Evolutionary conservation across 2,113 vertebrate genomes (phyloP).

Genomic region (Xiphophorus maculatus): DNA sequence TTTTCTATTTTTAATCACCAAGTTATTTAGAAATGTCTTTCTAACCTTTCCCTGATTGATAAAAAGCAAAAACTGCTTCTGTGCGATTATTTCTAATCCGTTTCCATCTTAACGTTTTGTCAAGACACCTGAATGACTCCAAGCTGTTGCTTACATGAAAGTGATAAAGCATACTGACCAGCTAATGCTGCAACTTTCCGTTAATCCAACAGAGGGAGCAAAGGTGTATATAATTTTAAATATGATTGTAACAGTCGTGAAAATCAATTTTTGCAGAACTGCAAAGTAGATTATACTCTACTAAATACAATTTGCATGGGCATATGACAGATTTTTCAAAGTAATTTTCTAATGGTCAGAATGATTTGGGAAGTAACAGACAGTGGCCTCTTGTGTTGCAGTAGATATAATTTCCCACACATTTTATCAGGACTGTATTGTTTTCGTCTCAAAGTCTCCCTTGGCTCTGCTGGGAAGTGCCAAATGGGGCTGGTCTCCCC

Average conservation of each 20-base stretch:
- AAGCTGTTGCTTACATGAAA: not conserved
- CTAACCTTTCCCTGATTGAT: too few relatives aligned
- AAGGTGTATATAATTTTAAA: not conserved
- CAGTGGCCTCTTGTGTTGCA: not conserved
- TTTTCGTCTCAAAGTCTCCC: conserved; percentile 11
- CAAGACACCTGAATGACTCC: too few relatives aligned
- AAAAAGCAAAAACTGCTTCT: too few relatives aligned
- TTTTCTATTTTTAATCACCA: too few relatives aligned
- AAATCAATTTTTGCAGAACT: not conserved
- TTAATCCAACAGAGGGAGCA: not conserved
- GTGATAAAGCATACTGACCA: not conserved
- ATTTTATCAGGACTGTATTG: conserved; percentile 19
- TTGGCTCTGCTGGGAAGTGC: not conserved
- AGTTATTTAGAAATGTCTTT: too few relatives aligned
- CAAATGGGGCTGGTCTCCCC: not conserved
- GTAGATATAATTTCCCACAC: conserved; percentile 11
- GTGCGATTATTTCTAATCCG: too few relatives aligned
- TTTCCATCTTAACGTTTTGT: too few relatives aligned
- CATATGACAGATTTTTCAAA: not conserved
- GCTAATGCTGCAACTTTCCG: not conserved
- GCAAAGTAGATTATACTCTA: not conserved
- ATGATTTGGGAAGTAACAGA: not conserved
- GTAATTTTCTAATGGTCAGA: not conserved
- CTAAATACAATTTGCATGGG: not conserved
- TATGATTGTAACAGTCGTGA: too few relatives aligned